Percentiles rank a stretch among this genome's conserved stretches.
Conservation (phyloP, 1,140 invertebrate species). For the Elymnias hypermnestra region DNA sequence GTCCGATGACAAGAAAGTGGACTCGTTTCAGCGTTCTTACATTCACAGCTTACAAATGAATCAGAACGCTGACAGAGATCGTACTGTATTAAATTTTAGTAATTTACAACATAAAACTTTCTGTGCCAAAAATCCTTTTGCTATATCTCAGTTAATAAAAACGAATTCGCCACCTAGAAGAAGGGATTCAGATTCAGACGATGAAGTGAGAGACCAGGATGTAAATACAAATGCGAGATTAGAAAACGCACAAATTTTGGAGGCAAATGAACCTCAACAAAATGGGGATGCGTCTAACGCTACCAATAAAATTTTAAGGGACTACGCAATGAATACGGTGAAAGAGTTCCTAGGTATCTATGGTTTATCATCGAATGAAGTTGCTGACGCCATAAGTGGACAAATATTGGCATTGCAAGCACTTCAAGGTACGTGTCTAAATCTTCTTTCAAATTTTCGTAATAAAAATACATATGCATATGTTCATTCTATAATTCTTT, state of each 20-base stretch:
- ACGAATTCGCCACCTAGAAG: slow-evolving; percentile 72
- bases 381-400: slow-evolving; percentile 77
- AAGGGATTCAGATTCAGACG: slow-evolving; percentile 73
- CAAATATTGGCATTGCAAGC: slow-evolving; percentile 75
- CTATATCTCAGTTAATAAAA: slow-evolving; percentile 75
- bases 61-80: slow-evolving; percentile 49
- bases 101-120: slow-evolving; percentile 73
- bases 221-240: slow-evolving; percentile 65
- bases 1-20: slow-evolving; percentile 59
- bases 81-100: slow-evolving; percentile 64
- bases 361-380: slow-evolving; percentile 79
- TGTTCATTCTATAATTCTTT: too few species aligned
- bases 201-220: slow-evolving; percentile 58
- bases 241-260: slow-evolving; percentile 43
- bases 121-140: slow-evolving; percentile 76
- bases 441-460: too few species aligned
- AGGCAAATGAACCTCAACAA: slow-evolving; percentile 46
- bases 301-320: slow-evolving; percentile 76
- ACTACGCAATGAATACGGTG: slow-evolving; percentile 86
- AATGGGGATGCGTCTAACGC: slow-evolving; percentile 62
- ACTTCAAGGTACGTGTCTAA: slow-evolving; percentile 56
- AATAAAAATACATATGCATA: too few species aligned
- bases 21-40: slow-evolving; percentile 69
- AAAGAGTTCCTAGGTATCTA: slow-evolving; percentile 85
- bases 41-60: slow-evolving; percentile 71